These are phyloP conservation scores for Platerodrilus igneus DNA, from an alignment of 2,888 invertebrate species.

Conservation along the genomic window DNA sequence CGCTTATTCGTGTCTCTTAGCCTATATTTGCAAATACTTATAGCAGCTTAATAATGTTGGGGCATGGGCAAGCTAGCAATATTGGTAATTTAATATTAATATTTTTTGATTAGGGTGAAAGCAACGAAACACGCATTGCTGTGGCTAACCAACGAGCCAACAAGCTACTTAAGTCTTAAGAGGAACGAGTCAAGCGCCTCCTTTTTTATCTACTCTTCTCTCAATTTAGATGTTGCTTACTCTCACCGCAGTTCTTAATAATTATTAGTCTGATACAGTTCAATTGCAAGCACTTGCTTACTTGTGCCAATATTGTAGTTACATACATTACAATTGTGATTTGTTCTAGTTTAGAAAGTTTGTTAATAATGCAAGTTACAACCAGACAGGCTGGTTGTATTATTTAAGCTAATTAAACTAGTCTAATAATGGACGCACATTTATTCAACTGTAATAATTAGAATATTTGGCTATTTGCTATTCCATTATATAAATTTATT, in stretches of 20 bases:
- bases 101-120: constrained; percentile 66
- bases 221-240: constrained; percentile 44
- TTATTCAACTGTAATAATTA: constrained; percentile 11
- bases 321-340: constrained; percentile 3
- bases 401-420: constrained; percentile 7
- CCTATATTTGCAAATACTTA: constrained; percentile 11
- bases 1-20: constrained; percentile 23
- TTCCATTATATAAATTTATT: no score
- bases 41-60: constrained; percentile 13
- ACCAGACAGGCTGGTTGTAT: neutral
- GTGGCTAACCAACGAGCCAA: constrained; percentile 96
- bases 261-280: constrained; percentile 16
- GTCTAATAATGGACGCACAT: constrained; percentile 19
- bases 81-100: constrained; percentile 21
- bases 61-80: constrained; percentile 17
- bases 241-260: constrained; percentile 28
- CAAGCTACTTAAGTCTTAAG: constrained; percentile 82
- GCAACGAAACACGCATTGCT: constrained; percentile 93
- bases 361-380: constrained; percentile 1
- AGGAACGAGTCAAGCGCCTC: constrained; percentile 37
- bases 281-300: constrained; percentile 14
- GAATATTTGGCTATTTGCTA: constrained; percentile 6
- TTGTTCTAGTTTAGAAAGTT: constrained; percentile 1
- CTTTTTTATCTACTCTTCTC: constrained; percentile 44
- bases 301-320: constrained; percentile 12